Evolutionary conservation across 2,888 invertebrate species (phyloP).

Genomic region (Nebria brevicollis): DNA sequence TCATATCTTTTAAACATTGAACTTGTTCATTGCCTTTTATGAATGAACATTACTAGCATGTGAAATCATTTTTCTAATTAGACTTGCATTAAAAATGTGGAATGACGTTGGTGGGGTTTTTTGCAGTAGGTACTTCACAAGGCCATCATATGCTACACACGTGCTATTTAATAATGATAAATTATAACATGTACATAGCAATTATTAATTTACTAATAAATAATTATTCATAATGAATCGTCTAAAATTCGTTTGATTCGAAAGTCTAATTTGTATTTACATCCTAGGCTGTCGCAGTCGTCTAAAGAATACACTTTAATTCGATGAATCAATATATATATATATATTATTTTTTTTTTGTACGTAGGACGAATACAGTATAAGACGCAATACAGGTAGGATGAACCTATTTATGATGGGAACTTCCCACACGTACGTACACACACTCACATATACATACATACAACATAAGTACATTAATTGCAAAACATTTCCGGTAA

Average conservation of each 20-base stretch:
- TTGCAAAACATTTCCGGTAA: constrained; percentile 4
- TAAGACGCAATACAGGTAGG: background rate
- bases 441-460: background rate
- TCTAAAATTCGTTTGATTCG: too few relatives aligned
- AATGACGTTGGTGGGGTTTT: constrained; percentile 40
- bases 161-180: constrained; percentile 31
- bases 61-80: constrained; percentile 42
- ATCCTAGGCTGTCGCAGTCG: too few relatives aligned
- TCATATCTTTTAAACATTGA: background rate
- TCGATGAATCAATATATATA: too few relatives aligned
- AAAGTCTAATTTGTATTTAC: too few relatives aligned
- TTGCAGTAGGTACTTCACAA: constrained; percentile 35
- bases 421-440: constrained; percentile 6
- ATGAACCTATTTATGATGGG: background rate
- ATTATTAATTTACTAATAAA: background rate
- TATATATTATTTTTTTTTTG: background rate
- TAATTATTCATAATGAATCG: background rate
- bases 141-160: constrained; percentile 37
- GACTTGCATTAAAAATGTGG: constrained; percentile 36
- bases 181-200: constrained; percentile 16
- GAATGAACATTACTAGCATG: constrained; percentile 40
- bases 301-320: too few relatives aligned
- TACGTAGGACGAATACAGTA: background rate
- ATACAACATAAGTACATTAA: background rate
- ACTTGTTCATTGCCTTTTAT: constrained; percentile 30